Base-by-base conservation (phyloP, 2,113 vertebrate genomes). In the Symphodus melops region DNA sequence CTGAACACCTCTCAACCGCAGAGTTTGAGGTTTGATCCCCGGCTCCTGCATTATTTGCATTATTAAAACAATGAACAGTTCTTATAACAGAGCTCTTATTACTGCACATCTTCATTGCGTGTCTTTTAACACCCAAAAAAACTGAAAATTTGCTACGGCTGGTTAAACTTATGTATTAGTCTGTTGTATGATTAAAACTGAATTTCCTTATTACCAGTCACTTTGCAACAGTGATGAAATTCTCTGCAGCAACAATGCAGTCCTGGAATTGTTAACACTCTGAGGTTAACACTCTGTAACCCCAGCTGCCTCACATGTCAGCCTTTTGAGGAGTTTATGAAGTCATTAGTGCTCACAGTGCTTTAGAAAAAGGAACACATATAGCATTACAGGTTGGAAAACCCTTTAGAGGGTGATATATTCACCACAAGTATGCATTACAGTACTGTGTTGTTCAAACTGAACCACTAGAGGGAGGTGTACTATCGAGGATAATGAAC, bases 381-480 rank as follows among this genome's bases (percentile, higher is more conserved):
- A 49, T 19, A 2, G 12, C 48, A n/a, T 9, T 8, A n/a, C 48
- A 8, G 19, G 48, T 51, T 1, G 5, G 2, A 0, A 51, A 19
- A n/a, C 17, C 14, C 28, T 33, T 33, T 33, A 33, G 28, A 33
- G 6, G 3, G 28, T 33, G 28, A 33, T 5, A 33, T 3, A 33
- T 17, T n/a, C n/a, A 21, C 17, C 12, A 55, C 12, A 17, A 25
- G 37, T 8, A 17, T 21, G 8, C 17, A 53, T 48, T 14, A 8
- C 10, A 48, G 5, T 46, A 9, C 2, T 41, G 61, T 58, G 9
- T n/a, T 75, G 3, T 44, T 3, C 17, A 1, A 39, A 23, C 1
- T 21, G 2, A 68, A 59, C 87, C 87, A 89, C 87, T 86, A 89
- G 87, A 89, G 84, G 84, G 87, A 63, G 65, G 25, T 72, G 17